Percentiles rank a stretch among this genome's conserved stretches.
These are phyloP conservation scores for Leptodirus hochenwartii DNA, from an alignment of 2,888 invertebrate genomes.

Conservation along the genomic window DNA sequence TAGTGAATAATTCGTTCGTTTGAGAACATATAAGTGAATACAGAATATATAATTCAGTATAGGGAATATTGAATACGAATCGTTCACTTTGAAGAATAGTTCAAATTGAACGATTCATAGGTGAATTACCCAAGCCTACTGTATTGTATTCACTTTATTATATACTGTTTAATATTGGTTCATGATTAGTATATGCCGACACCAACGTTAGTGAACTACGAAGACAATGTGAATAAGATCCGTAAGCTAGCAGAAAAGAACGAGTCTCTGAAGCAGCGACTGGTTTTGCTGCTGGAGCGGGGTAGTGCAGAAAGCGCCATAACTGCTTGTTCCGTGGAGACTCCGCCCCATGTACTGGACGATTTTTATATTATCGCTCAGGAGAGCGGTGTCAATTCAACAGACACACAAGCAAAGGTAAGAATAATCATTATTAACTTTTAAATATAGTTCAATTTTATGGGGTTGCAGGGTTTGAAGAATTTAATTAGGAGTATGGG, in stretches of 20 bases:
- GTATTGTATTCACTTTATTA: neutral
- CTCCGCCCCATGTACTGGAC: conserved; percentile 68
- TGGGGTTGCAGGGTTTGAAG: conserved; percentile 56
- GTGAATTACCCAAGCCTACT: too few species aligned
- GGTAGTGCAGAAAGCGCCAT: conserved; percentile 16
- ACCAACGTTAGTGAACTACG: conserved; percentile 69
- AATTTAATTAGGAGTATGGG: conserved; percentile 69
- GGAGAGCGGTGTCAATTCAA: conserved; percentile 30
- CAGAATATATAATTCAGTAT: too few species aligned
- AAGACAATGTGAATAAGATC: conserved; percentile 66
- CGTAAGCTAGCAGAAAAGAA: conserved; percentile 74
- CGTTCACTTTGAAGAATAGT: too few species aligned
- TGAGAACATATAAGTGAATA: too few species aligned
- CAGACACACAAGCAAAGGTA: neutral
- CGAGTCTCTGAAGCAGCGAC: conserved; percentile 41
- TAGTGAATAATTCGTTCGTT: too few species aligned
- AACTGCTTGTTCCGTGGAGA: conserved; percentile 43
- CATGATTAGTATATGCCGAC: conserved; percentile 60
- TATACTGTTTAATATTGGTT: neutral
- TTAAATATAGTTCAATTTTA: conserved; percentile 1
- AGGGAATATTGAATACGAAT: too few species aligned
- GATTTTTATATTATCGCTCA: conserved; percentile 83
- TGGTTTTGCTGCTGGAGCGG: conserved; percentile 32
- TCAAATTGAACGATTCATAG: too few species aligned
- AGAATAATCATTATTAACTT: neutral